Evolutionary conservation across 2,888 invertebrate species (phyloP).

Genomic region (Theretra japonica): DNA sequence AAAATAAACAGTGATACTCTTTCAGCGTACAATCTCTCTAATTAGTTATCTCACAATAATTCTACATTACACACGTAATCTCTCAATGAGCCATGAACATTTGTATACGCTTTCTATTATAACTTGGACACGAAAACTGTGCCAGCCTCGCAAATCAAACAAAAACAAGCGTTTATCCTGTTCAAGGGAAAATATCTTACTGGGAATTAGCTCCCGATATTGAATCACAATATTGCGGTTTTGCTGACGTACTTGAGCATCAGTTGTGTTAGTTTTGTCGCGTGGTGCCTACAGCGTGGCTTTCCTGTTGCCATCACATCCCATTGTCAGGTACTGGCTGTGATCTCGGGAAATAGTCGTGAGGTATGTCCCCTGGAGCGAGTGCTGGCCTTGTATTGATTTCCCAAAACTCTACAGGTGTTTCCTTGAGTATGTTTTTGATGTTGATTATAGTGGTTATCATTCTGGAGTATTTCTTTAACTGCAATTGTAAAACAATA

Average conservation of each 20-base stretch:
- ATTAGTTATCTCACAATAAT: too few relatives aligned
- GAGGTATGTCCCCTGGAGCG: not conserved
- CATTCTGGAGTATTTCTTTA: too few relatives aligned
- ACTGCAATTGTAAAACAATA: too few relatives aligned
- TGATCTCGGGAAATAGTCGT: not conserved
- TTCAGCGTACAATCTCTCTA: too few relatives aligned
- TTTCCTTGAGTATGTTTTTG: too few relatives aligned
- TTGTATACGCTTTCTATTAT: too few relatives aligned
- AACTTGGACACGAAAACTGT: not conserved
- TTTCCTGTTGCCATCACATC: conserved; percentile 14
- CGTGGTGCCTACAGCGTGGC: not conserved
- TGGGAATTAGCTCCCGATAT: conserved; percentile 51
- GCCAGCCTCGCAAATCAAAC: conserved; percentile 30
- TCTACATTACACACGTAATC: too few relatives aligned
- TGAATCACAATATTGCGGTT: conserved; percentile 47
- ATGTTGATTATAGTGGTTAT: too few relatives aligned
- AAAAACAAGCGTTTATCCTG: conserved; percentile 49
- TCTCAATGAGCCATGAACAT: too few relatives aligned
- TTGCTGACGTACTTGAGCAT: conserved; percentile 26
- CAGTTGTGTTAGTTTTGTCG: not conserved
- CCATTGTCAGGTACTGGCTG: not conserved
- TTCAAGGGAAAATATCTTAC: conserved; percentile 52
- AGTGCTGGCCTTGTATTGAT: not conserved
- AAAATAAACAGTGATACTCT: too few relatives aligned
- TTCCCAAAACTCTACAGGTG: not conserved